These are phyloP conservation scores for Macropodus opercularis DNA, from an alignment of 2,797 vertebrate genomes.

Conservation along the genomic window DNA sequence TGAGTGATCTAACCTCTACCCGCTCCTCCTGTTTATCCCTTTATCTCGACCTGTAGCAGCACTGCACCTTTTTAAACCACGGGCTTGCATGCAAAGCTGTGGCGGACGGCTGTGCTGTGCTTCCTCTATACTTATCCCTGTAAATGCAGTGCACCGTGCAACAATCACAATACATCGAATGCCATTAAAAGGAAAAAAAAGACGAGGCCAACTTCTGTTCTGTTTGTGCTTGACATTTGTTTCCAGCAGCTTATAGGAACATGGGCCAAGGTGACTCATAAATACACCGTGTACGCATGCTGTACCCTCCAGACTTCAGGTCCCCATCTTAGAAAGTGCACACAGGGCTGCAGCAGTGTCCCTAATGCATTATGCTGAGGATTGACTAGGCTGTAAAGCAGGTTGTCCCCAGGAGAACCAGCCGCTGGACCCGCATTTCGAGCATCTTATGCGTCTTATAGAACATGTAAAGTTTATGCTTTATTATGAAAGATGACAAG, in stretches of 20 bases:
- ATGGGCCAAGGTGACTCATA: conserved; percentile 11
- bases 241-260: conserved; percentile 1
- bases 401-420: conserved; percentile 13
- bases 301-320: not conserved
- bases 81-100: conserved; percentile 30
- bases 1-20: conserved; percentile 28
- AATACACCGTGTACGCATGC: conserved; percentile 17
- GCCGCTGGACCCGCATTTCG: conserved; percentile 8
- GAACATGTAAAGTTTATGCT: not conserved
- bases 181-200: conserved; percentile 3
- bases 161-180: not conserved
- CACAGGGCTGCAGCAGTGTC: conserved; percentile 9
- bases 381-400: conserved; percentile 16
- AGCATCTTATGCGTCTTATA: not conserved
- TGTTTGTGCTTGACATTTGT: conserved; percentile 15
- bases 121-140: conserved; percentile 16
- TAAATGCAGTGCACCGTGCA: not conserved
- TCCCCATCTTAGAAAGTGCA: conserved; percentile 11
- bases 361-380: conserved; percentile 18
- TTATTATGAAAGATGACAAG: not conserved
- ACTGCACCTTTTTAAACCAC: conserved; percentile 43
- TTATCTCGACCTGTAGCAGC: conserved; percentile 40
- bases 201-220: not conserved
- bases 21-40: conserved; percentile 42
- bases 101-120: conserved; percentile 6